These are phyloP conservation scores for Drosophila lacertosa DNA, from an alignment of 1,140 invertebrate species.

Conservation along the genomic window DNA sequence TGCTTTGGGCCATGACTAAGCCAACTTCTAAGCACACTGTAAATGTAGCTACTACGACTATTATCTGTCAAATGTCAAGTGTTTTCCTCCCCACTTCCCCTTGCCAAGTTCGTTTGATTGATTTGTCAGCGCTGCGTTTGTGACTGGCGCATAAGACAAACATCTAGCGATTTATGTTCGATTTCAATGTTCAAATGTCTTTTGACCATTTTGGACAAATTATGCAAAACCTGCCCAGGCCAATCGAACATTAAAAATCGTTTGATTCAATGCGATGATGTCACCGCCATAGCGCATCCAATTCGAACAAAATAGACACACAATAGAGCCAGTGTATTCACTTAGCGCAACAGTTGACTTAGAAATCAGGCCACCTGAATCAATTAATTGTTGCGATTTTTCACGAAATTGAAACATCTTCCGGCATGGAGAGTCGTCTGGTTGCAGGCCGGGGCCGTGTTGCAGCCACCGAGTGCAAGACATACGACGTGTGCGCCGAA, in stretches of 20 bases:
- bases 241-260: slow-evolving; percentile 9
- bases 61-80: slow-evolving; percentile 53
- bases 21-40: slow-evolving; percentile 47
- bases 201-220: slow-evolving; percentile 76
- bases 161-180: slow-evolving; percentile 65
- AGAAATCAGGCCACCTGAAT: slow-evolving; percentile 75
- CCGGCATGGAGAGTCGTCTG: slow-evolving; percentile 51
- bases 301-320: slow-evolving; percentile 31
- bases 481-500: slow-evolving; percentile 77
- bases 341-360: slow-evolving; percentile 6
- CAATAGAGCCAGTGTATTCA: slow-evolving; percentile 17
- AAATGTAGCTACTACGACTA: slow-evolving; percentile 10
- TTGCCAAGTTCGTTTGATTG: slow-evolving; percentile 54
- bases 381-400: slow-evolving; percentile 78
- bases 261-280: slow-evolving; percentile 54
- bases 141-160: slow-evolving; percentile 60
- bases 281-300: slow-evolving; percentile 45
- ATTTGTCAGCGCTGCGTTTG: slow-evolving; percentile 58
- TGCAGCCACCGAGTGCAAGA: slow-evolving; percentile 46
- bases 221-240: slow-evolving; percentile 56
- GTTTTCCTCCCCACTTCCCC: slow-evolving; percentile 10
- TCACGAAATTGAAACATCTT: slow-evolving; percentile 80
- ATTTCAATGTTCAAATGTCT: slow-evolving; percentile 58
- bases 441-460: neutral
- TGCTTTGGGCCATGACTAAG: slow-evolving; percentile 38